phyloP scores from a whole-genome alignment of 2,113 vertebrate genomes.

The Bostrychus sinensis region DNA sequence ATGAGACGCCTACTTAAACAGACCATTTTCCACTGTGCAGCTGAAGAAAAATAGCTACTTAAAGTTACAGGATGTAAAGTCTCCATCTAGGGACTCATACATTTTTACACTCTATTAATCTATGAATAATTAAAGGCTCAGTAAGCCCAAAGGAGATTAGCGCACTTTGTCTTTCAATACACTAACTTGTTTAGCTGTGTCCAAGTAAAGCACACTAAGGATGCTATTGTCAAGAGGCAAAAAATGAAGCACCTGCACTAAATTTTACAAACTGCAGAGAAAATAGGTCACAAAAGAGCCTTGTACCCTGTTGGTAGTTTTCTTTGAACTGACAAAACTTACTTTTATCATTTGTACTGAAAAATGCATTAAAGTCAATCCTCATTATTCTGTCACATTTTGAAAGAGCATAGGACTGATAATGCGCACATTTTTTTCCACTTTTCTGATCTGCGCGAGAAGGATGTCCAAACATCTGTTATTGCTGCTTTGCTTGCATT shows the following conservation, averaged over 20 bases:
- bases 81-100: slow-evolving; percentile 67
- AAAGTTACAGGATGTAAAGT: slow-evolving; percentile 63
- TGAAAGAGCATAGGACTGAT: slow-evolving; percentile 28
- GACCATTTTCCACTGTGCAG: slow-evolving; percentile 40
- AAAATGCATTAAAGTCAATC: slow-evolving; percentile 31
- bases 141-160: slow-evolving; percentile 65
- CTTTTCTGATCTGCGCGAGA: slow-evolving; percentile 30
- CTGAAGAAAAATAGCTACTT: slow-evolving; percentile 61
- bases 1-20: slow-evolving; percentile 23
- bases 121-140: slow-evolving; percentile 75
- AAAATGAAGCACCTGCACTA: slow-evolving; percentile 47
- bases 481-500: slow-evolving; percentile 47
- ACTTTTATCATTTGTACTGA: slow-evolving; percentile 7
- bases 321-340: no score
- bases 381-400: slow-evolving; percentile 38
- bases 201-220: slow-evolving; percentile 26
- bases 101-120: slow-evolving; percentile 77
- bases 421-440: slow-evolving; percentile 13
- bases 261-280: slow-evolving; percentile 37
- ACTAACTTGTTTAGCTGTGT: slow-evolving; percentile 59
- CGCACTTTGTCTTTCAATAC: slow-evolving; percentile 67
- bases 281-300: slow-evolving; percentile 45
- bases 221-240: slow-evolving; percentile 48
- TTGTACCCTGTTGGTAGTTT: neutral
- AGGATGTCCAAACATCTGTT: slow-evolving; percentile 58